phyloP scores from a whole-genome alignment of 2,113 vertebrate species.

The Mastomys natalensis region DNA sequence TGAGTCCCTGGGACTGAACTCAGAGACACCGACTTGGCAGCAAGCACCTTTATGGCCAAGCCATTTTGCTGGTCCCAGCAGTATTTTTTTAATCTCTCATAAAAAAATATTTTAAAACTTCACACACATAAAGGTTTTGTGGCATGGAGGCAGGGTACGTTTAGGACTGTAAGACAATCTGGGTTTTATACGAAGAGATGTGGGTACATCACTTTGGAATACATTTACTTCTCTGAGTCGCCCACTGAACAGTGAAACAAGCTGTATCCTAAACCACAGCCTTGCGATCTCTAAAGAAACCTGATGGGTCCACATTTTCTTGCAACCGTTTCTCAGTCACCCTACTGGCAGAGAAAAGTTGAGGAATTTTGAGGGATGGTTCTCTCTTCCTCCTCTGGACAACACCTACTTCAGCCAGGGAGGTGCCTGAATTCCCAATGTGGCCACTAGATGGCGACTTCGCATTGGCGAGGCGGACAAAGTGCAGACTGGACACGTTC shows the following conservation, averaged over 20 bases:
- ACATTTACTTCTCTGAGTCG: not conserved
- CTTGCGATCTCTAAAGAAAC: not conserved
- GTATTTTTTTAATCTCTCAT: not conserved
- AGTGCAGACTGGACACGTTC: not conserved
- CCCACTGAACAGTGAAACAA: not conserved
- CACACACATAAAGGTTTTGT: not conserved
- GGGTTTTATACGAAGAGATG: not conserved
- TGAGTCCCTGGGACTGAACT: not conserved
- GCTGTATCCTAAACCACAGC: not conserved
- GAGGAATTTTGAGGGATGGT: too few relatives aligned
- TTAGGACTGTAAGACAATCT: not conserved
- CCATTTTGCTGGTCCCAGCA: not conserved
- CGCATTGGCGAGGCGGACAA: not conserved
- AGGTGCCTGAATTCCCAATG: not conserved
- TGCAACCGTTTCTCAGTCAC: not conserved
- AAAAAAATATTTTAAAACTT: not conserved
- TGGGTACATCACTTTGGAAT: not conserved
- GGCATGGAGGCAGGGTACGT: not conserved
- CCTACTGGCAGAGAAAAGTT: not conserved
- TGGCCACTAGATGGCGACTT: constrained; percentile 74
- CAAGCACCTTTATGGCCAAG: not conserved
- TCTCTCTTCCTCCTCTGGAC: not conserved
- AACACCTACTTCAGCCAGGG: not conserved
- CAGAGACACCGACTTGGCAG: not conserved
- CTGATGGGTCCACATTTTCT: not conserved